Conservation (phyloP, 2,113 vertebrate genomes). For the Siniperca knerii region DNA sequence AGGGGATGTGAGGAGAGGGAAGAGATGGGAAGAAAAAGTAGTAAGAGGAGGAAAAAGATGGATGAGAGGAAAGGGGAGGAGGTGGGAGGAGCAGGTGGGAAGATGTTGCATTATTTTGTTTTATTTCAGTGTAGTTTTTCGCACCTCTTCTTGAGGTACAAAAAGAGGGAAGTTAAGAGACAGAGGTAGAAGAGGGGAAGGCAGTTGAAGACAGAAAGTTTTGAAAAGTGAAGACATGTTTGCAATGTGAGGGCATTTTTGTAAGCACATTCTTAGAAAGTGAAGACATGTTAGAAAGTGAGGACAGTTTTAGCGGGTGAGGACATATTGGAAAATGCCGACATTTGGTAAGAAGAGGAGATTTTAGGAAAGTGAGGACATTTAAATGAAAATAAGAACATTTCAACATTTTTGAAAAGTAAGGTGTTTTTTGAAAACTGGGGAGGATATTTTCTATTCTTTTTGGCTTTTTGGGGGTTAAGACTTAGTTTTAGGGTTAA, state of each 20-base stretch:
- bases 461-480: background rate
- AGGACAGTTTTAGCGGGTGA: too few relatives aligned
- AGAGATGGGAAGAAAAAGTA: background rate
- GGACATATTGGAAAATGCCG: too few relatives aligned
- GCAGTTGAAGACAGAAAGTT: background rate
- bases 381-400: too few relatives aligned
- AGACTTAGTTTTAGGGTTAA: too few relatives aligned
- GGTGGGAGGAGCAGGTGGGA: background rate
- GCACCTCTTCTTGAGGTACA: background rate
- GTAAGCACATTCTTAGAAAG: too few relatives aligned
- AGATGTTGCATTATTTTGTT: background rate
- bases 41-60: background rate
- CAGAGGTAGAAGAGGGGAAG: background rate
- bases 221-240: background rate
- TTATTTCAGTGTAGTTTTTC: background rate
- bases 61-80: background rate
- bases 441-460: background rate
- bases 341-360: too few relatives aligned
- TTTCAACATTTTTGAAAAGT: too few relatives aligned
- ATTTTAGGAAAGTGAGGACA: background rate
- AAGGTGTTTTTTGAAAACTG: background rate
- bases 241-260: too few relatives aligned
- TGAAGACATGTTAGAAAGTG: too few relatives aligned
- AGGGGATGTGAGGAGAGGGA: background rate
- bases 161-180: background rate